Conservation (phyloP, 1,140 invertebrate species). For the Copidosoma floridanum region DNA sequence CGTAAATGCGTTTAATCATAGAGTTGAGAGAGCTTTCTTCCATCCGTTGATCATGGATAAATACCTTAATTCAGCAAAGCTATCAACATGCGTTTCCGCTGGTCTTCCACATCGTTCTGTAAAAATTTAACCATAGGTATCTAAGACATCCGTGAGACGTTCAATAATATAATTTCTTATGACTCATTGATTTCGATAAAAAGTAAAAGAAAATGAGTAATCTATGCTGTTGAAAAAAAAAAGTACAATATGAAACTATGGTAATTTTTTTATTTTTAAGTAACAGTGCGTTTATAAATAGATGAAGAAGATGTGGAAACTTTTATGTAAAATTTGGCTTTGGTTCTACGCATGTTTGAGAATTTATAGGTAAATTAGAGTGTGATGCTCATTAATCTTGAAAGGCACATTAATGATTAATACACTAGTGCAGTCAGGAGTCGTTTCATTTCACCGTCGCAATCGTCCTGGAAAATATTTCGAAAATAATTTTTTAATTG, state of each 20-base stretch:
- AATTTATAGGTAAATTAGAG: constrained; percentile 26
- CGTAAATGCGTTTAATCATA: too few relatives aligned
- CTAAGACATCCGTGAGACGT: constrained; percentile 23
- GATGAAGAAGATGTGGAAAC: background rate
- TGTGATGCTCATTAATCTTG: constrained; percentile 23
- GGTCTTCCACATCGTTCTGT: constrained; percentile 57
- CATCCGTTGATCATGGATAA: too few relatives aligned
- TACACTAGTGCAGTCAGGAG: constrained; percentile 57
- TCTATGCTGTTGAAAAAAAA: background rate
- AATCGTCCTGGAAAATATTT: constrained; percentile 58
- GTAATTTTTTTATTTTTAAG: background rate
- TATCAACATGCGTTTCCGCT: constrained; percentile 62
- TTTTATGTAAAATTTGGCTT: constrained; percentile 3
- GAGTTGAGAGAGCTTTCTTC: too few relatives aligned
- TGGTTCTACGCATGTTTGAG: constrained; percentile 14
- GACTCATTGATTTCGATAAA: constrained; percentile 27
- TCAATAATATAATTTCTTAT: constrained; percentile 13
- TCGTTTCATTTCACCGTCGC: constrained; percentile 61
- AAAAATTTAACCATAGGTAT: constrained; percentile 33
- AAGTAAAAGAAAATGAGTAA: constrained; percentile 20
- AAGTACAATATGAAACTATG: background rate
- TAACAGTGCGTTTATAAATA: constrained; percentile 3
- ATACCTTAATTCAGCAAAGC: constrained; percentile 57
- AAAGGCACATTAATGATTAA: constrained; percentile 39
- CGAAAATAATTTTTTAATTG: constrained; percentile 30